Evolutionary conservation across 2,113 vertebrate species (phyloP), one percentile per base, ranked within the genome.

Genomic region (Delphinus delphis): DNA sequence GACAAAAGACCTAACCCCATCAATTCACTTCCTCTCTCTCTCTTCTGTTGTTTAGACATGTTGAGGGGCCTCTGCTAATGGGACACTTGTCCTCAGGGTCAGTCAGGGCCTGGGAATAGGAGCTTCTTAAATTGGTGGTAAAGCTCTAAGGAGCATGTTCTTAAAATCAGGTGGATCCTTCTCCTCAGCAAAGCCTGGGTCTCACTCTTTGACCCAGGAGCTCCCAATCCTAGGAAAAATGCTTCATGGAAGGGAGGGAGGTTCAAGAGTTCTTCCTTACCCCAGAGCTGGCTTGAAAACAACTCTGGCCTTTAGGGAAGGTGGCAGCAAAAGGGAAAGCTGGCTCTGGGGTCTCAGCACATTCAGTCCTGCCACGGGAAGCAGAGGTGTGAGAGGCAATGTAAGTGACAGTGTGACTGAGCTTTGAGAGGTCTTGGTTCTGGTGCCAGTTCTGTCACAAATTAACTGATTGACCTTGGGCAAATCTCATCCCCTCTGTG

Each of bases 391-490:
- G 31, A 95, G 79, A 76, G 28, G 47, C 47, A 55, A 12, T 2
- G 0, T 21, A 47, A 80, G 53, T 3, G 25, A 79, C 3, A 0
- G 58, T 31, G 63, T 31, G 1, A 23, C 21, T 73, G 21, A 26
- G 58, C 58, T 55, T 31, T 10, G 12, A 70, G 38, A 68, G 8
- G 44, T 60, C 44, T 77, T 44, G 68, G 17, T 65, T 86, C 87
- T 62, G 50, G 53, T 20, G 1, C 21, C 26, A 47, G 2, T 47
- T 74, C 77, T 74, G 26, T 82, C 73, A 85, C 6, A 23, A 47
- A 28, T 62, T 33, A 73, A 67, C 71, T 88, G 33, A 41, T 53
- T 20, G 36, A 23, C 26, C 26, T 88, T 86, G 23, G 33, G 9
- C 36, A 82, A 73, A 31, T 47, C 53, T 82, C n/a, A n/a, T 28